Evolutionary conservation across 2,797 vertebrate species (phyloP).

Genomic region (Myotis vivesi): DNA sequence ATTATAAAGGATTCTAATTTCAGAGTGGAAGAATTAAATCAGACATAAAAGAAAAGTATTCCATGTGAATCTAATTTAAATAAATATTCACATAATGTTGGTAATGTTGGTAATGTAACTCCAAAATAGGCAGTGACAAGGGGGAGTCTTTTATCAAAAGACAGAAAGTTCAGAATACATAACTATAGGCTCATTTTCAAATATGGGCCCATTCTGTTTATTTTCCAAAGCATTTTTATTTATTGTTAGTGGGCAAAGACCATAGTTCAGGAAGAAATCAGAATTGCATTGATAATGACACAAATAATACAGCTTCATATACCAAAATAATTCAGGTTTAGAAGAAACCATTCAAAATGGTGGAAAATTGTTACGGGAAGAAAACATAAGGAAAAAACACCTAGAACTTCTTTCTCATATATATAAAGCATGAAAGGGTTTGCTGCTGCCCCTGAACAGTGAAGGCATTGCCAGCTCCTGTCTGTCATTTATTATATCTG

Average conservation of each 20-base stretch:
- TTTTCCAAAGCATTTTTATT: background rate
- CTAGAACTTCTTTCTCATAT: background rate
- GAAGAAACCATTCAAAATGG: background rate
- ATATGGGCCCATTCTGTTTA: background rate
- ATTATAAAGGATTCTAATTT: background rate
- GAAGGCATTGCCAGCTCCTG: background rate
- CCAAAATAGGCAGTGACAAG: background rate
- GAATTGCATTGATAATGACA: background rate
- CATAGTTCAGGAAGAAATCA: constrained; percentile 39
- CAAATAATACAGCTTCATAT: background rate
- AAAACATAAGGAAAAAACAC: background rate
- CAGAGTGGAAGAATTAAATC: constrained; percentile 15
- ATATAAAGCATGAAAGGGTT: background rate
- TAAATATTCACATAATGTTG: background rate
- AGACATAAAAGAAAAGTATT: background rate
- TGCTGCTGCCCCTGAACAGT: background rate
- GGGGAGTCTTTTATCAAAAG: background rate
- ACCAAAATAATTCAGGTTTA: constrained; percentile 21
- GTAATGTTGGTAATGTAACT: background rate
- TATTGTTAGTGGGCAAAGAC: constrained; percentile 18
- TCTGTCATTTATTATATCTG: background rate
- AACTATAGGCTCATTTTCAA: background rate
- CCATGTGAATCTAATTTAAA: constrained; percentile 19
- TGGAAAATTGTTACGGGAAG: background rate
- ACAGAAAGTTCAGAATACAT: background rate